These are phyloP conservation scores for Melanotaenia duboulayi DNA, from an alignment of 2,113 vertebrate species.

Conservation along the genomic window DNA sequence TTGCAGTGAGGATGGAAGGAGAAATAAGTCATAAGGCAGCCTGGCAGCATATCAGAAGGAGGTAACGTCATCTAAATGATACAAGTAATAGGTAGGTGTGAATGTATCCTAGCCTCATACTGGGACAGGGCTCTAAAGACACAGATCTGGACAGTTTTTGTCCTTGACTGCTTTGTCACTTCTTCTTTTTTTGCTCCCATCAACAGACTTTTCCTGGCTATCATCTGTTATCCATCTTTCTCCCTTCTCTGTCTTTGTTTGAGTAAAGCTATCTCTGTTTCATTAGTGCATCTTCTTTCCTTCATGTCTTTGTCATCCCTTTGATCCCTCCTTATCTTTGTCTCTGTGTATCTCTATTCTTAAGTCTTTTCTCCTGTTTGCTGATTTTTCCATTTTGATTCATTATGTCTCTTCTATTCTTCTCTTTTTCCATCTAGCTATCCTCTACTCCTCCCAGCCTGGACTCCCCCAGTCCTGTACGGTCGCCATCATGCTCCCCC, in stretches of 20 bases:
- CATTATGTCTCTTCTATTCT: slow-evolving; percentile 17
- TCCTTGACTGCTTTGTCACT: slow-evolving; percentile 11
- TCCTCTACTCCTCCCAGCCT: slow-evolving; percentile 35
- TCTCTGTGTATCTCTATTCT: background rate
- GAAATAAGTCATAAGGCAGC: slow-evolving; percentile 55
- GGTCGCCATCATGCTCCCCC: slow-evolving; percentile 64
- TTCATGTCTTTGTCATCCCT: background rate
- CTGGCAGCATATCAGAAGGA: slow-evolving; percentile 65
- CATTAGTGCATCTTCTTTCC: background rate
- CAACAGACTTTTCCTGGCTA: slow-evolving; percentile 15
- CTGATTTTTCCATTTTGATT: slow-evolving; percentile 15
- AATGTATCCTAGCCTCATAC: slow-evolving; percentile 59
- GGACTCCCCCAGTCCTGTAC: slow-evolving; percentile 50
- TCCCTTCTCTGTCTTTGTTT: slow-evolving; percentile 7
- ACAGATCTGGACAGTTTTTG: slow-evolving; percentile 23
- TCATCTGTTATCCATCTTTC: slow-evolving; percentile 13
- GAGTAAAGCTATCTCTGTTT: background rate
- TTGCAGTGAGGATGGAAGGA: slow-evolving; percentile 51
- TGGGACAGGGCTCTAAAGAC: slow-evolving; percentile 11
- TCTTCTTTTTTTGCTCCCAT: background rate
- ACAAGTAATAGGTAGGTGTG: slow-evolving; percentile 66
- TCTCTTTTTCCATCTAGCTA: slow-evolving; percentile 39
- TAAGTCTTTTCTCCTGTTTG: slow-evolving; percentile 7
- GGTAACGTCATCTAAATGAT: slow-evolving; percentile 70
- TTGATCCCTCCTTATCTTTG: background rate